Evolutionary conservation across 1,140 invertebrate genomes (phyloP).

Genomic region (Colletes gigas): DNA sequence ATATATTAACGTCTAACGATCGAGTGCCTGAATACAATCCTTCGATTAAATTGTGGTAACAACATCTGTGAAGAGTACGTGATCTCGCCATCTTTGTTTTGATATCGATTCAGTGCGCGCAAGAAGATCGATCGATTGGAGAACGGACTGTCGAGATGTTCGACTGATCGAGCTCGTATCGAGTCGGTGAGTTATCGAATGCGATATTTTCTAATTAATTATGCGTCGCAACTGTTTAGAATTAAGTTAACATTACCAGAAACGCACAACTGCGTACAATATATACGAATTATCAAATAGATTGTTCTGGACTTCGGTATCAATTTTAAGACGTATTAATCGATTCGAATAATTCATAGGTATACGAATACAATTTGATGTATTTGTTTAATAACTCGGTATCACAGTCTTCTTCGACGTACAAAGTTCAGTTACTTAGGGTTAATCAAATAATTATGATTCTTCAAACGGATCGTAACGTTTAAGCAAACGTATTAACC

Average conservation of each 20-base stretch:
- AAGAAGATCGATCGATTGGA: conserved; percentile 58
- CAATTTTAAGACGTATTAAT: too few species aligned
- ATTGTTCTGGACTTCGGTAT: too few species aligned
- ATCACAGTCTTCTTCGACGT: too few species aligned
- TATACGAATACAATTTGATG: too few species aligned
- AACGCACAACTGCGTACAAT: background rate
- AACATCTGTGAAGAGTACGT: conserved; percentile 46
- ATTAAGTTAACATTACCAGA: background rate
- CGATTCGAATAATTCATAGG: too few species aligned
- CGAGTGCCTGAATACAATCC: background rate
- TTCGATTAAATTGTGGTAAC: conserved; percentile 21
- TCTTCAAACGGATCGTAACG: too few species aligned
- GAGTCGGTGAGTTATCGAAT: conserved; percentile 34
- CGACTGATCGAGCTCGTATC: conserved; percentile 51
- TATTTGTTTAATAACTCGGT: too few species aligned
- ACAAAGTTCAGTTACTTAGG: too few species aligned
- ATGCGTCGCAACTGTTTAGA: background rate
- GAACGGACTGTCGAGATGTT: conserved; percentile 50
- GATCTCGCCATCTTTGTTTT: conserved; percentile 49
- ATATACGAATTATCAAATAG: too few species aligned
- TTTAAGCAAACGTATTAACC: too few species aligned
- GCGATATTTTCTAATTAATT: background rate
- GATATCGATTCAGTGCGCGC: conserved; percentile 47
- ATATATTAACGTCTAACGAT: background rate
- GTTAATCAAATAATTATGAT: too few species aligned